phyloP scores from a whole-genome alignment of 2,113 vertebrate genomes.

The Ursus arctos region DNA sequence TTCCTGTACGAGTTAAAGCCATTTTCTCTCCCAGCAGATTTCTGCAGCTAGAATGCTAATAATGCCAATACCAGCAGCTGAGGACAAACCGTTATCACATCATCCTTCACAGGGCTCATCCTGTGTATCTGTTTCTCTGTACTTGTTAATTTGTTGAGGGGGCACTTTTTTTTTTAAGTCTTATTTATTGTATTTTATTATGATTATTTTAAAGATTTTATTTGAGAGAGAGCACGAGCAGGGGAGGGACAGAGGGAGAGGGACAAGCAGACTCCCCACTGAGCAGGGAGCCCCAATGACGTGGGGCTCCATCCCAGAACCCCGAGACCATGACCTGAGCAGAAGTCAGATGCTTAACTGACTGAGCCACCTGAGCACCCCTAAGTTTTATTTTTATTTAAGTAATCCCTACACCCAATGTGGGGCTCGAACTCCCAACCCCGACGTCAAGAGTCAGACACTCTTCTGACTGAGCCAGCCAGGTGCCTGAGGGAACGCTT shows the following conservation, averaged over 20 bases:
- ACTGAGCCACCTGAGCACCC: neutral
- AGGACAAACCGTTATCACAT: neutral
- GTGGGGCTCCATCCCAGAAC: neutral
- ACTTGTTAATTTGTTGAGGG: neutral
- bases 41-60: neutral
- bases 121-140: neutral
- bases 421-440: neutral
- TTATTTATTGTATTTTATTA: neutral
- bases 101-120: neutral
- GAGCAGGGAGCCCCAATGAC: neutral
- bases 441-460: neutral
- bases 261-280: neutral
- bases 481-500: neutral
- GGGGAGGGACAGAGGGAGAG: neutral
- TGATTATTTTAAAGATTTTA: neutral
- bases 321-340: neutral
- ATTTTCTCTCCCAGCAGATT: slow-evolving; percentile 20
- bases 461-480: neutral
- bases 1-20: slow-evolving; percentile 42
- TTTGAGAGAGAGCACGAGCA: neutral
- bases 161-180: neutral
- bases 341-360: neutral
- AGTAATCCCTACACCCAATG: neutral
- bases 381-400: neutral
- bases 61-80: neutral